Evolutionary conservation across 2,888 invertebrate species (phyloP), one percentile per base, ranked within the genome.

Genomic region (Euzophera pinguis): DNA sequence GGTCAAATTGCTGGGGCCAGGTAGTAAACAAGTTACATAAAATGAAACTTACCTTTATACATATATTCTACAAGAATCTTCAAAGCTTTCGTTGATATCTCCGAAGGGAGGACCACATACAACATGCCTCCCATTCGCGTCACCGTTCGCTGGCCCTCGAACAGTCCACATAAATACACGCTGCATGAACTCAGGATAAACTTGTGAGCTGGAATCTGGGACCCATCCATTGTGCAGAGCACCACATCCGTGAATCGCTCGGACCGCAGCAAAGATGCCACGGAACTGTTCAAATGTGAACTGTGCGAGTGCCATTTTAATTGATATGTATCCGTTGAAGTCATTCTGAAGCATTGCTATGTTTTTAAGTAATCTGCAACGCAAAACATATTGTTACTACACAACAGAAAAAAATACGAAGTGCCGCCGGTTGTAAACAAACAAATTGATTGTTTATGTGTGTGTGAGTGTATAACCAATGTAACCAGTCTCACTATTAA

Each of bases 301-400:
- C 94, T 93, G 90, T 95, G 96, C 62, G 96, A 96, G 82, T 96
- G 95, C 96, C 96, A 96, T 91, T 96, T 96, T 51, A 96, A 91
- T 83, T 96, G 96, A 81, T 96, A 96, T 68, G 96, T 96, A 81
- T 96, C 96, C 69, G 92, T 91, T 57, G 91, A 86, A 64, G 89
- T 90, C 85, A 90, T 90, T 63, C 76, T 50, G 47, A 51, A 55
- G 51, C 54, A 59, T 65, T 63, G 62, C 53, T 58, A n/a, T 55
- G 56, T 52, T 45, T 60, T 61, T 53, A 57, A 61, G 50, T 57
- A 65, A 67, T 68, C 66, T 71, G 60, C 47, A 47, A 50, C 34
- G 27, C 39, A 53, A 50, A 54, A 51, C 9, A 52, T 14, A 45
- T 29, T 32, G 39, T 50, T 50, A 50, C 8, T 10, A 39, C 8